A percentile compares a stretch with the other conserved stretches of the same genome.
phyloP scores from a whole-genome alignment of 2,113 vertebrate genomes.

The Symphodus melops region DNA sequence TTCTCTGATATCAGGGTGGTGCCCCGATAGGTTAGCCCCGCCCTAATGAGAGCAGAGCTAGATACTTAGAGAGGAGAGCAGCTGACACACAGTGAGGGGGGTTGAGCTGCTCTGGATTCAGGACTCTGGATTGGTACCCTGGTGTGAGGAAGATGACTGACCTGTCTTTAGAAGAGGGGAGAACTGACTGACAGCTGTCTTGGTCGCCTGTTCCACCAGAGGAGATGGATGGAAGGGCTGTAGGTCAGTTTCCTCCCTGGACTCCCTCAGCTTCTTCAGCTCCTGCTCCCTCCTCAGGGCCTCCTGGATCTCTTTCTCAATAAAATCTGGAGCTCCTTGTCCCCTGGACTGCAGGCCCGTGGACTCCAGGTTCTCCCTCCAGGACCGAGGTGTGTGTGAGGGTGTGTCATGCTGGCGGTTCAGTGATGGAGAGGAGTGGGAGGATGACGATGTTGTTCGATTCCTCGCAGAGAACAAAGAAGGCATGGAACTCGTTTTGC shows the following conservation, averaged over 20 bases:
- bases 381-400: neutral
- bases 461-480: neutral
- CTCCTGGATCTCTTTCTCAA: slow-evolving; percentile 88
- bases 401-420: neutral
- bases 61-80: too few relatives aligned
- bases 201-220: slow-evolving; percentile 58
- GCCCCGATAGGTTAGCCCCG: too few relatives aligned
- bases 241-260: slow-evolving; percentile 35
- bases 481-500: neutral
- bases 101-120: too few relatives aligned
- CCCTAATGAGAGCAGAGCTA: too few relatives aligned
- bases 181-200: slow-evolving; percentile 36
- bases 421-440: neutral
- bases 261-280: slow-evolving; percentile 77
- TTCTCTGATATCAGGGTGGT: too few relatives aligned
- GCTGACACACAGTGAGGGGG: too few relatives aligned
- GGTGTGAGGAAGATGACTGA: neutral
- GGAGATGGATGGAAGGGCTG: slow-evolving; percentile 32
- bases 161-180: slow-evolving; percentile 40
- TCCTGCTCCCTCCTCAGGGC: slow-evolving; percentile 88
- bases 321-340: slow-evolving; percentile 74
- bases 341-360: slow-evolving; percentile 75
- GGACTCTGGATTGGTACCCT: too few relatives aligned
- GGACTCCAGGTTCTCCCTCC: slow-evolving; percentile 69
- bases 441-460: neutral